These are phyloP conservation scores for Gambelia wislizenii DNA, from an alignment of 2,797 vertebrate species.

Conservation along the genomic window DNA sequence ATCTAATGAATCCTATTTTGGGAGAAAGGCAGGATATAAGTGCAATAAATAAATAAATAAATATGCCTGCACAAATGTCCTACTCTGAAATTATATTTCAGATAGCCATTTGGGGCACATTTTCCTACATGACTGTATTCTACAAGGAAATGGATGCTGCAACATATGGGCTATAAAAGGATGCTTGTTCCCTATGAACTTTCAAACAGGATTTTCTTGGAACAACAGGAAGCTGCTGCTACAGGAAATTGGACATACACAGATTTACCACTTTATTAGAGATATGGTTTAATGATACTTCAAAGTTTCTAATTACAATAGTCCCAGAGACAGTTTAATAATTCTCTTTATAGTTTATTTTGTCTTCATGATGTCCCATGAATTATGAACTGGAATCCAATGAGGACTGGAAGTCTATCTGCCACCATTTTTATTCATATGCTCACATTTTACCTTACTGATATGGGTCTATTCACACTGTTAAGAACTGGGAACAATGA, in stretches of 20 bases:
- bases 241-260: neutral
- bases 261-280: neutral
- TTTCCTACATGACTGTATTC: conserved; percentile 1
- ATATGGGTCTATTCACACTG: neutral
- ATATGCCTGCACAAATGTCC: neutral
- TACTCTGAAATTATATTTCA: neutral
- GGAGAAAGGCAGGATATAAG: no score
- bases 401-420: neutral
- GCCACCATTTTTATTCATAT: neutral
- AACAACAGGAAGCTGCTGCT: conserved; percentile 34
- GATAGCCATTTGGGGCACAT: neutral
- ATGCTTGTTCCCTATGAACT: neutral
- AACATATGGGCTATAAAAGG: neutral
- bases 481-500: neutral
- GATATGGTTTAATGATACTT: neutral
- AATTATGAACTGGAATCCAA: neutral
- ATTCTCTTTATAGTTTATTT: neutral
- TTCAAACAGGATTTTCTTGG: conserved; percentile 17
- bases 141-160: neutral
- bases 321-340: neutral
- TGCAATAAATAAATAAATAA: no score
- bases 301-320: conserved; percentile 15
- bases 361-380: neutral
- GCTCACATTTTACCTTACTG: neutral
- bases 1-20: no score